A percentile compares a stretch with the other conserved stretches of the same genome.
Evolutionary conservation across 1,140 invertebrate genomes (phyloP).

Genomic region (Lordiphosa collinella): DNA sequence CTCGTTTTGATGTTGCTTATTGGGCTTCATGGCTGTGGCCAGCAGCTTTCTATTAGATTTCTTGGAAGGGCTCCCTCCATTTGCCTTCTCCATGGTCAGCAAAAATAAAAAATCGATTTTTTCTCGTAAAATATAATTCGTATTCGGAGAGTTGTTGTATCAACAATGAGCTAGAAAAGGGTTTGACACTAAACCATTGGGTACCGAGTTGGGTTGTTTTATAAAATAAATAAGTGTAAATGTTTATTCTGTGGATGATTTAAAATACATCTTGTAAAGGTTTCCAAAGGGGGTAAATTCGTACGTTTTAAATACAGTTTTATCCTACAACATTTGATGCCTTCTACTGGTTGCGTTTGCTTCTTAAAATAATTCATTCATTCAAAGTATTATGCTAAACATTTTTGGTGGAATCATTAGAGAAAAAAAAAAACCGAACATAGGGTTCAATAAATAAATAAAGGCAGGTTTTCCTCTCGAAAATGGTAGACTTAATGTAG

Average conservation of each 20-base stretch:
- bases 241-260: constrained; percentile 23
- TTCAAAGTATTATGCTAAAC: constrained; percentile 5
- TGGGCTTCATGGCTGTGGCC: not conserved
- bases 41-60: not conserved
- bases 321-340: constrained; percentile 31
- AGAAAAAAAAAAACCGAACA: not conserved
- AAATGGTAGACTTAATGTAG: no score
- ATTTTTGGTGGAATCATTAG: constrained; percentile 42
- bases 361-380: constrained; percentile 8
- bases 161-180: no score
- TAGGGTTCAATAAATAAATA: constrained; percentile 1
- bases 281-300: constrained; percentile 37
- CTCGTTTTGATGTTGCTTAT: not conserved
- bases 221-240: constrained; percentile 25
- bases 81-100: no score
- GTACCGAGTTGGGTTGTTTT: not conserved
- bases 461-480: no score
- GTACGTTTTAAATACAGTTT: constrained; percentile 7
- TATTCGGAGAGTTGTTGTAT: not conserved
- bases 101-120: no score
- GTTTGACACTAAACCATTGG: not conserved
- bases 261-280: constrained; percentile 24
- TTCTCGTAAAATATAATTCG: no score
- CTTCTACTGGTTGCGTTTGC: constrained; percentile 11
- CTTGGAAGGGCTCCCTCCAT: no score